Evolutionary conservation across 2,113 vertebrate genomes (phyloP).

Genomic region (Pygoscelis adeliae): DNA sequence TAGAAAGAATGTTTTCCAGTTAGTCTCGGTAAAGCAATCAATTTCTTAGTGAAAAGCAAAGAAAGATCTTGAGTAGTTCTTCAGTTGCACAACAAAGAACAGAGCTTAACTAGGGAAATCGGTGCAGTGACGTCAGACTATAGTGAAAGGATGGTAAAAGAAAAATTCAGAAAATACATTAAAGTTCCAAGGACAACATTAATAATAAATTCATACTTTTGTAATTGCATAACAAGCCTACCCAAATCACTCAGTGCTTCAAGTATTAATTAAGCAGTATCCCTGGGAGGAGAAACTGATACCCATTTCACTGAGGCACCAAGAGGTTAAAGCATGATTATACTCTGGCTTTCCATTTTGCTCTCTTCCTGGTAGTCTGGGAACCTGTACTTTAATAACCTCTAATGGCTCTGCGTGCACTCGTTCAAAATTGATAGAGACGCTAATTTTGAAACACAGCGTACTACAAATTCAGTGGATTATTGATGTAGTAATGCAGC

Average conservation of each 20-base stretch:
- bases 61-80: background rate
- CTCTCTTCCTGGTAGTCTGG: background rate
- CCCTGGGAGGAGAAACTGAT: background rate
- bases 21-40: background rate
- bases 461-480: background rate
- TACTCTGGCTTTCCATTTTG: background rate
- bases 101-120: background rate
- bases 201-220: background rate
- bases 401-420: background rate
- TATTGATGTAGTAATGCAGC: background rate
- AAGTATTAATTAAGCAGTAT: background rate
- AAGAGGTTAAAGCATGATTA: background rate
- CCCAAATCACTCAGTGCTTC: background rate
- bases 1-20: background rate
- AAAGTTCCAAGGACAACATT: background rate
- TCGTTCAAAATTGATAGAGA: background rate
- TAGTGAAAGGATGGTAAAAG: background rate
- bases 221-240: background rate
- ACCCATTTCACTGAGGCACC: background rate
- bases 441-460: background rate
- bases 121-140: accelerated
- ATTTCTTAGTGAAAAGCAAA: background rate
- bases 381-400: background rate
- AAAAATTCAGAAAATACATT: background rate
- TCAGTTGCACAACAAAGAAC: background rate